A percentile compares a stretch with the other conserved stretches of the same genome.
Evolutionary conservation across 2,888 invertebrate genomes (phyloP).

Genomic region (Troglohyphantes excavatus): DNA sequence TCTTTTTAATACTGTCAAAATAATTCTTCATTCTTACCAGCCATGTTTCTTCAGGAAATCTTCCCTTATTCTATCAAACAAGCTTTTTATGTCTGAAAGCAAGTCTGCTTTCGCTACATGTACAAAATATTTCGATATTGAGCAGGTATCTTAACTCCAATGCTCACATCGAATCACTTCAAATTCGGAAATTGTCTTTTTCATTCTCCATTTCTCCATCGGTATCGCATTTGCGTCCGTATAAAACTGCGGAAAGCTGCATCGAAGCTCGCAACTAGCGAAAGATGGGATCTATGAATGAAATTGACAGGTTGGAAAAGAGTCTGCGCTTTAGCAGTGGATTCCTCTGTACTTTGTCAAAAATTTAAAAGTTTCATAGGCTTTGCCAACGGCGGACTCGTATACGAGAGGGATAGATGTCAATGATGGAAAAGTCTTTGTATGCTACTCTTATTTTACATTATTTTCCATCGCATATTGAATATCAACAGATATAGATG

Average conservation of each 20-base stretch:
- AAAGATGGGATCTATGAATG: not conserved
- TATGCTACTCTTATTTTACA: not conserved
- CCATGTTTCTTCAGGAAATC: too few relatives aligned
- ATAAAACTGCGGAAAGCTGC: not conserved
- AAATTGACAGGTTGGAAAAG: conserved; percentile 1
- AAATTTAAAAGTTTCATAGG: not conserved
- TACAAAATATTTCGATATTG: not conserved
- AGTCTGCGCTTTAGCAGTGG: not conserved
- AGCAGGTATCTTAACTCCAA: not conserved
- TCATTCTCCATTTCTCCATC: too few relatives aligned
- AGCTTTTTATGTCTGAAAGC: too few relatives aligned
- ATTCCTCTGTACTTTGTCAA: not conserved
- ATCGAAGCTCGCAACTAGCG: not conserved
- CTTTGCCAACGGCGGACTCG: not conserved
- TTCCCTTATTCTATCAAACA: too few relatives aligned
- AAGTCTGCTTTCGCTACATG: too few relatives aligned
- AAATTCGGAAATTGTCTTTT: not conserved
- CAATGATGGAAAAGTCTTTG: not conserved
- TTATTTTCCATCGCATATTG: not conserved
- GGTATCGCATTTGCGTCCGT: not conserved
- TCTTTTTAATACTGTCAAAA: too few relatives aligned
- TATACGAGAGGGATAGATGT: not conserved
- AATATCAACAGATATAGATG: not conserved
- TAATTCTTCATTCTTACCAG: too few relatives aligned
- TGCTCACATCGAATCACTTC: not conserved